Percentiles rank a stretch among this genome's conserved stretches.
phyloP scores from a whole-genome alignment of 1,140 invertebrate species.

The Drosophila biarmipes region DNA sequence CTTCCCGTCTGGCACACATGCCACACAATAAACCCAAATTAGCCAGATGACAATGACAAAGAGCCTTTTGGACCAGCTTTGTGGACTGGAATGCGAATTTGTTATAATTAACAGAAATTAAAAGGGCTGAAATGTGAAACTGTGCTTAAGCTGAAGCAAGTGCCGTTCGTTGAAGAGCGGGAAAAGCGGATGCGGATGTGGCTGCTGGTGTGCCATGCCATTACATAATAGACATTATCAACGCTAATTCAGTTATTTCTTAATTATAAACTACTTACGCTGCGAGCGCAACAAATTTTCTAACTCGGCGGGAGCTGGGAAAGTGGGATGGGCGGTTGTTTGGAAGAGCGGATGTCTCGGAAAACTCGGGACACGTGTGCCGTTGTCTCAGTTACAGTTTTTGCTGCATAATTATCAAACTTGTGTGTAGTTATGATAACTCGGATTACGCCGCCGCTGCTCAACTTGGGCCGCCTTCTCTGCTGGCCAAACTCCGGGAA shows the following conservation, averaged over 20 bases:
- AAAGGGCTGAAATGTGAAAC: slow-evolving; percentile 75
- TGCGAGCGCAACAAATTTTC: slow-evolving; percentile 70
- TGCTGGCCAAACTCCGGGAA: slow-evolving; percentile 16
- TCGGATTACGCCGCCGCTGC: slow-evolving; percentile 50
- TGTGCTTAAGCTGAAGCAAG: slow-evolving; percentile 70
- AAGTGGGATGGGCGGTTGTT: too few species aligned
- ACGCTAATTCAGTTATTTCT: slow-evolving; percentile 84
- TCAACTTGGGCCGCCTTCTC: slow-evolving; percentile 27
- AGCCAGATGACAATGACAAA: slow-evolving; percentile 59
- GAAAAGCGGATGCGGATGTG: slow-evolving; percentile 2
- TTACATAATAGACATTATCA: slow-evolving; percentile 77
- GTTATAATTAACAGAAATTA: slow-evolving; percentile 80
- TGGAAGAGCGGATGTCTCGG: slow-evolving; percentile 11
- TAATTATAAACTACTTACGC: slow-evolving; percentile 83
- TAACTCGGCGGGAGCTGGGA: slow-evolving; percentile 32
- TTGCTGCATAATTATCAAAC: slow-evolving; percentile 67
- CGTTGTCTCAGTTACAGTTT: slow-evolving; percentile 58
- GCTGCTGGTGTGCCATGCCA: slow-evolving; percentile 32
- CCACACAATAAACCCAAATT: slow-evolving; percentile 69
- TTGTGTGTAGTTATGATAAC: slow-evolving; percentile 68
- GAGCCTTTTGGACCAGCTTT: slow-evolving; percentile 15
- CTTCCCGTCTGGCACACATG: slow-evolving; percentile 19
- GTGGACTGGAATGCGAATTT: slow-evolving; percentile 50
- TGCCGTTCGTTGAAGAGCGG: slow-evolving; percentile 56
- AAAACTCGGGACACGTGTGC: slow-evolving; percentile 63